phyloP scores from a whole-genome alignment of 2,797 vertebrate genomes.

The Rostrhamus sociabilis region DNA sequence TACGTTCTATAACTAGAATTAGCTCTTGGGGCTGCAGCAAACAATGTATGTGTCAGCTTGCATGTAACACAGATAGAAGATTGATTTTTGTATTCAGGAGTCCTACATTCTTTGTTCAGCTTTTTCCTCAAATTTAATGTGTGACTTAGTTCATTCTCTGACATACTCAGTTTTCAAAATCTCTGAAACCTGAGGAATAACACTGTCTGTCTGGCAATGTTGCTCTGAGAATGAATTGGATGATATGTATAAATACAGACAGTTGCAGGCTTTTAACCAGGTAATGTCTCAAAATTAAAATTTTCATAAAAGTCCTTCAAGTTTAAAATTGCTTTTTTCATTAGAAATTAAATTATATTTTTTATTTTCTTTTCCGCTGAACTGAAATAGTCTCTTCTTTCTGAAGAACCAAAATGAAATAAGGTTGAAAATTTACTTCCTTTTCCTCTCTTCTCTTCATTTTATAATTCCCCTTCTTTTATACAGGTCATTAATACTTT shows the following conservation, averaged over 20 bases:
- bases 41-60: neutral
- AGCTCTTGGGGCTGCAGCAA: neutral
- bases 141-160: neutral
- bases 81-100: neutral
- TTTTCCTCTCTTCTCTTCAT: neutral
- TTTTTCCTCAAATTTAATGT: neutral
- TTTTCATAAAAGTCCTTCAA: neutral
- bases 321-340: neutral
- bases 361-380: neutral
- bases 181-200: neutral
- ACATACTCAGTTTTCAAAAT: neutral
- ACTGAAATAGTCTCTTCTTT: neutral
- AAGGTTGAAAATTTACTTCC: neutral
- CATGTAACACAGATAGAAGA: neutral
- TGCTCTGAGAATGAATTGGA: neutral
- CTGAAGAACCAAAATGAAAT: neutral
- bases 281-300: neutral
- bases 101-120: neutral
- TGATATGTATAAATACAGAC: neutral
- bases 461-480: slow-evolving; percentile 21
- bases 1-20: neutral
- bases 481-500: slow-evolving; percentile 32
- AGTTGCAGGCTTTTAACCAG: neutral
- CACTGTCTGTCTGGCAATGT: neutral
- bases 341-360: neutral